A percentile compares a stretch with the other conserved stretches of the same genome.
Conservation (phyloP, 2,797 vertebrate species). For the Synaphobranchus kaupii region DNA sequence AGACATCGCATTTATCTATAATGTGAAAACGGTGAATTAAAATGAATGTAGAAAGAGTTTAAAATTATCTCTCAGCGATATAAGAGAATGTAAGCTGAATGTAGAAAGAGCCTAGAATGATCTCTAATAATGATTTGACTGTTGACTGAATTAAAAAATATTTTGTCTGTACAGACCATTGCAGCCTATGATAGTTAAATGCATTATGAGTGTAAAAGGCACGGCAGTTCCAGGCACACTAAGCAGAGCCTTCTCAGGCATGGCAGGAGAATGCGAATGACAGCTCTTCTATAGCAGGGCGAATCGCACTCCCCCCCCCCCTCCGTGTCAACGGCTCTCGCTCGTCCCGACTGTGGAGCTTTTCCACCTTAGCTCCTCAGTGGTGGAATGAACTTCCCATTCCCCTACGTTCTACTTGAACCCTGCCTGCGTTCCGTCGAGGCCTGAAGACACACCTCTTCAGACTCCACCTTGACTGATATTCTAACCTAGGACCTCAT, state of each 20-base stretch:
- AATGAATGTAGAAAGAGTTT: background rate
- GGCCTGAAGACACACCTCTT: too few species aligned
- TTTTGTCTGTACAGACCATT: background rate
- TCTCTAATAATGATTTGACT: background rate
- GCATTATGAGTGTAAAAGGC: background rate
- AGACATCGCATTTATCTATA: background rate
- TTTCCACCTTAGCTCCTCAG: too few species aligned
- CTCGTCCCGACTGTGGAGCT: too few species aligned
- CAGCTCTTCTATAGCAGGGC: too few species aligned
- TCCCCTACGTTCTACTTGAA: too few species aligned
- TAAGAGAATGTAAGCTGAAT: background rate
- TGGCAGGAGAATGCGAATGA: background rate
- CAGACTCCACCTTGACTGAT: too few species aligned
- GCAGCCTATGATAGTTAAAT: background rate
- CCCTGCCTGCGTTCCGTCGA: too few species aligned
- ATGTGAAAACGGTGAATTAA: background rate
- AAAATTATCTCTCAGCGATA: background rate
- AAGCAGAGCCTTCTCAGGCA: background rate
- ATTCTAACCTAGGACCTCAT: too few species aligned
- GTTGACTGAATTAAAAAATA: background rate
- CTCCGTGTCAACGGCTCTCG: too few species aligned
- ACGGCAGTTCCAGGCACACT: background rate
- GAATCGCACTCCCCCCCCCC: too few species aligned
- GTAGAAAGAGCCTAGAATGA: background rate
- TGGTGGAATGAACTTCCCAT: too few species aligned